A percentile compares a stretch with the other conserved stretches of the same genome.
Evolutionary conservation across 2,797 vertebrate species (phyloP).

Genomic region (Microctenopoma steveboyesi): DNA sequence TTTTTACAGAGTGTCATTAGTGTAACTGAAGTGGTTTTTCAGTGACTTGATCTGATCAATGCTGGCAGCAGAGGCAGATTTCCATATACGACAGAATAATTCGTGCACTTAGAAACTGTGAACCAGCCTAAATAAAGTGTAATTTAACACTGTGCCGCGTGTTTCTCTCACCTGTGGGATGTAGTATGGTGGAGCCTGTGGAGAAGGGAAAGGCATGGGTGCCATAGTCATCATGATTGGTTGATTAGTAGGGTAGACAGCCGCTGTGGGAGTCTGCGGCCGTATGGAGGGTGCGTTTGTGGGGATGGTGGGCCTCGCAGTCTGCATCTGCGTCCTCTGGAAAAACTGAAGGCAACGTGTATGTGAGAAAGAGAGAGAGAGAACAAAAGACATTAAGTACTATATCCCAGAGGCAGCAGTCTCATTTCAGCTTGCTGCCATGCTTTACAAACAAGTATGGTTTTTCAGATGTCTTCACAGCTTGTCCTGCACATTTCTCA

Average conservation of each 20-base stretch:
- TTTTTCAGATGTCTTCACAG: constrained; percentile 17
- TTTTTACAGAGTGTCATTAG: neutral
- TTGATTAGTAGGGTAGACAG: constrained; percentile 94
- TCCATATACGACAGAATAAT: neutral
- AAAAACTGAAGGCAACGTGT: constrained; percentile 87
- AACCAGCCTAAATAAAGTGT: neutral
- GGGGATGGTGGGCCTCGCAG: constrained; percentile 90
- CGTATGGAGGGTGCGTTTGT: constrained; percentile 92
- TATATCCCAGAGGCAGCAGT: constrained; percentile 5
- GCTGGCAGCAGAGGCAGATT: too few relatives aligned
- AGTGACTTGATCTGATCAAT: neutral
- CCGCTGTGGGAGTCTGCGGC: constrained; percentile 88
- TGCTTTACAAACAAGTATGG: constrained; percentile 19
- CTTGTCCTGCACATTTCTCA: constrained; percentile 31
- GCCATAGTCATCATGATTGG: constrained; percentile 99
- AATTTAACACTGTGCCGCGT: neutral
- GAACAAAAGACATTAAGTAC: constrained; percentile 25
- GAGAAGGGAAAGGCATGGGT: constrained; percentile 94
- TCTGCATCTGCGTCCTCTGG: constrained; percentile 96
- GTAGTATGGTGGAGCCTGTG: constrained; percentile 96
- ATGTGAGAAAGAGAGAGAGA: constrained; percentile 20
- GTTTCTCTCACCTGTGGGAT: constrained; percentile 90
- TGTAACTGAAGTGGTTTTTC: neutral
- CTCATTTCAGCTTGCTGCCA: constrained; percentile 24
- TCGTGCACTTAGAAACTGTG: neutral